Percentiles rank a stretch among this genome's conserved stretches.
These are phyloP conservation scores for Rhinogobio ventralis DNA, from an alignment of 2,797 vertebrate species.

Conservation along the genomic window DNA sequence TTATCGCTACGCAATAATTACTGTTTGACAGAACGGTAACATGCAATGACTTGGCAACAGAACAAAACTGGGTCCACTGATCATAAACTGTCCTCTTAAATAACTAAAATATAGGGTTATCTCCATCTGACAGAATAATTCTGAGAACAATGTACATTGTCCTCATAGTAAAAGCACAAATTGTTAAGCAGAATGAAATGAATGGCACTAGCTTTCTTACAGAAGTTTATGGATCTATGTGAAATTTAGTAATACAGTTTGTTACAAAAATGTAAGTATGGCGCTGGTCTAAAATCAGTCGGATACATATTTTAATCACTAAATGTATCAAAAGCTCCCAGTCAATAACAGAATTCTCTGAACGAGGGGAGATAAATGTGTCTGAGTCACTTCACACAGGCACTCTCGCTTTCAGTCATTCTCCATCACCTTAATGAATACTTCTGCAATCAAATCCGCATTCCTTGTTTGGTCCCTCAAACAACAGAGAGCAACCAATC, in stretches of 20 bases:
- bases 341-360: slow-evolving; percentile 30
- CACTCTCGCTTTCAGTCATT: slow-evolving; percentile 62
- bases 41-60: slow-evolving; percentile 47
- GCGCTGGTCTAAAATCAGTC: slow-evolving; percentile 44
- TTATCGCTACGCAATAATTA: slow-evolving; percentile 38
- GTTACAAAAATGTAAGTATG: slow-evolving; percentile 44
- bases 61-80: slow-evolving; percentile 25
- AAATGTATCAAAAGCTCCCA: slow-evolving; percentile 23
- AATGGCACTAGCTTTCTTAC: slow-evolving; percentile 4
- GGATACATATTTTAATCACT: slow-evolving; percentile 19
- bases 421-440: slow-evolving; percentile 68
- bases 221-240: slow-evolving; percentile 11
- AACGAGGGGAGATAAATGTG: slow-evolving; percentile 18
- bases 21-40: slow-evolving; percentile 53
- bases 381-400: slow-evolving; percentile 46
- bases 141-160: slow-evolving; percentile 24
- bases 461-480: slow-evolving; percentile 77
- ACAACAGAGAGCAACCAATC: slow-evolving; percentile 69
- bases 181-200: slow-evolving; percentile 1
- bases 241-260: slow-evolving; percentile 34
- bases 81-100: slow-evolving; percentile 25
- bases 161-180: slow-evolving; percentile 33
- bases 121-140: slow-evolving; percentile 30
- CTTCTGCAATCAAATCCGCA: slow-evolving; percentile 56
- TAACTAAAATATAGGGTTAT: slow-evolving; percentile 22